phyloP scores from a whole-genome alignment of 2,113 vertebrate genomes.

The Tautogolabrus adspersus region DNA sequence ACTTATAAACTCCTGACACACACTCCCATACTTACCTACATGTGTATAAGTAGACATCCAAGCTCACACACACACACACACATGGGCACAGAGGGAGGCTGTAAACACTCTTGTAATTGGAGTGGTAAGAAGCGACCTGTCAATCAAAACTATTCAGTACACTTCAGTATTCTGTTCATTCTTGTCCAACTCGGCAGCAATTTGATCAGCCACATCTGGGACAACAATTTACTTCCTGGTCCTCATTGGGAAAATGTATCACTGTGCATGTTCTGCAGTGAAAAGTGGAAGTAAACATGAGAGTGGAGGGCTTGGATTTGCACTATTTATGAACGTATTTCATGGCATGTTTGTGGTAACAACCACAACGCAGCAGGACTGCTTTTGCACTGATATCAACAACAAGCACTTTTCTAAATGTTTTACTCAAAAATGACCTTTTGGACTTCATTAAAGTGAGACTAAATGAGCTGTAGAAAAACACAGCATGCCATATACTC shows the following conservation, averaged over 20 bases:
- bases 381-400: neutral
- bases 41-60: neutral
- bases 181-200: constrained; percentile 32
- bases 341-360: neutral
- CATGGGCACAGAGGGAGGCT: constrained; percentile 37
- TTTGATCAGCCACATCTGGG: constrained; percentile 41
- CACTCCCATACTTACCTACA: constrained; percentile 1
- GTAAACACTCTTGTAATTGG: constrained; percentile 62
- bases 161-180: constrained; percentile 28
- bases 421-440: neutral
- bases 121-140: constrained; percentile 56
- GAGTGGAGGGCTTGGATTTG: neutral
- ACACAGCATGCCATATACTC: neutral
- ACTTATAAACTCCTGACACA: neutral
- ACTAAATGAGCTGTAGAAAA: neutral
- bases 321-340: neutral
- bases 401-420: neutral
- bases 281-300: neutral
- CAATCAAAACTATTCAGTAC: constrained; percentile 49
- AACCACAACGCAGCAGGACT: neutral
- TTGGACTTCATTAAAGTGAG: neutral
- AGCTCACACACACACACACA: neutral
- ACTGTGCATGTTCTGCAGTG: neutral
- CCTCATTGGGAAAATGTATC: constrained; percentile 5
- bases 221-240: constrained; percentile 7